Evolutionary conservation across 1,140 invertebrate species (phyloP).

Genomic region (Trichoplusia ni): DNA sequence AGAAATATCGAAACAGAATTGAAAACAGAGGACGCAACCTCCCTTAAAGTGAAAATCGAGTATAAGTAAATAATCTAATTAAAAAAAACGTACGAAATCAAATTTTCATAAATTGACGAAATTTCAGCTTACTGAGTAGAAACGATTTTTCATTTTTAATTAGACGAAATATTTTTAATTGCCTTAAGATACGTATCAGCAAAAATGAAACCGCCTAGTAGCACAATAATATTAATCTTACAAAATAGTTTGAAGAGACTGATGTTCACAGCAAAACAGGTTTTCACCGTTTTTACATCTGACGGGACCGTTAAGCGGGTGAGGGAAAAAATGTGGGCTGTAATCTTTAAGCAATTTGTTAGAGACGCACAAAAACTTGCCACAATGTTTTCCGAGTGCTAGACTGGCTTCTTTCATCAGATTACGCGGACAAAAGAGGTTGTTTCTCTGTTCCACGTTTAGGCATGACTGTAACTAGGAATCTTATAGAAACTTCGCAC

Average conservation of each 20-base stretch:
- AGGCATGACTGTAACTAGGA: not conserved
- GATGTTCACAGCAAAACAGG: not conserved
- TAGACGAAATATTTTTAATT: too few species aligned
- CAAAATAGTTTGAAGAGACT: not conserved
- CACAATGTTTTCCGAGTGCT: not conserved
- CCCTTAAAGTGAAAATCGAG: too few species aligned
- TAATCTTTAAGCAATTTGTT: slow-evolving; percentile 30
- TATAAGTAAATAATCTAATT: too few species aligned
- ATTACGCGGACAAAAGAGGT: slow-evolving; percentile 20
- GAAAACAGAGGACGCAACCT: too few species aligned
- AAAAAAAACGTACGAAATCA: too few species aligned
- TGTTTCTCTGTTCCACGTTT: slow-evolving; percentile 25
- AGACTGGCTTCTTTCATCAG: slow-evolving; percentile 19
- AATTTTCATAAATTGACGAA: too few species aligned
- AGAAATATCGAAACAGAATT: too few species aligned
- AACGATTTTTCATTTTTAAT: too few species aligned
- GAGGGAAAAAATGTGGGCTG: slow-evolving; percentile 9
- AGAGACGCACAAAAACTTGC: slow-evolving; percentile 11
- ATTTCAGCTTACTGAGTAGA: too few species aligned
- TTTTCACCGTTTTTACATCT: slow-evolving; percentile 5
- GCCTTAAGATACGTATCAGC: too few species aligned
- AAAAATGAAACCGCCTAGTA: too few species aligned
- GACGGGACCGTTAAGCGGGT: not conserved
- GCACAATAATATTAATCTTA: not conserved
- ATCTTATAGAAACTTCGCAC: too few species aligned